Conservation (phyloP, 2,113 vertebrate species). For the Strix uralensis region DNA sequence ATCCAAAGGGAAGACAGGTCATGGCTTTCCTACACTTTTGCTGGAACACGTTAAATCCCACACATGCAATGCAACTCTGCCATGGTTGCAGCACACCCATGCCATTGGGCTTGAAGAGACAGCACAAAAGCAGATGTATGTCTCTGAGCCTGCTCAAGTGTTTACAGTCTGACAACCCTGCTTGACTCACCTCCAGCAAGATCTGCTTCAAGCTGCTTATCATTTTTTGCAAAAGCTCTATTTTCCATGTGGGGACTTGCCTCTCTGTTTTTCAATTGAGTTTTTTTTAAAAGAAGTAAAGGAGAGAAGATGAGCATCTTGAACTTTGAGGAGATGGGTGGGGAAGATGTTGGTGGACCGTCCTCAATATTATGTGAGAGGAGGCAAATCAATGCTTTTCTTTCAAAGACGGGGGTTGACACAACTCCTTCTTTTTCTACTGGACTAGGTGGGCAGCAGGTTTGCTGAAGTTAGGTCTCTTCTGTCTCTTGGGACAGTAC, state of each 20-base stretch:
- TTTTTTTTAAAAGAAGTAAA: too few relatives aligned
- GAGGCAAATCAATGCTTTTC: neutral
- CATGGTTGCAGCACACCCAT: neutral
- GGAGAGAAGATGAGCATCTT: neutral
- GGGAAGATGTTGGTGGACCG: neutral
- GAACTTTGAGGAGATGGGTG: neutral
- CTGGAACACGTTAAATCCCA: neutral
- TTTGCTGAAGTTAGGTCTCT: neutral
- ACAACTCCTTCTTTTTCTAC: neutral
- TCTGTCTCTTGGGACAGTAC: neutral
- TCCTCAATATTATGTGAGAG: neutral
- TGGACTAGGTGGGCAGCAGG: neutral
- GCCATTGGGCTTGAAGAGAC: neutral
- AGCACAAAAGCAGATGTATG: accelerated
- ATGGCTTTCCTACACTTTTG: neutral
- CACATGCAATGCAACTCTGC: accelerated
- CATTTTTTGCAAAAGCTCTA: neutral
- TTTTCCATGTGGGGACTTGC: neutral
- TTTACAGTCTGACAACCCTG: neutral
- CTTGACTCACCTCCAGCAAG: neutral
- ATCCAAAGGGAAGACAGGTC: neutral
- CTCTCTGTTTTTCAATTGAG: neutral
- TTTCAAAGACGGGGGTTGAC: neutral
- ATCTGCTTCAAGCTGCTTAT: neutral
- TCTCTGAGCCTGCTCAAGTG: neutral